A percentile compares a stretch with the other conserved stretches of the same genome.
These are phyloP conservation scores for Campaea margaritaria DNA, from an alignment of 2,888 invertebrate species.

Conservation along the genomic window DNA sequence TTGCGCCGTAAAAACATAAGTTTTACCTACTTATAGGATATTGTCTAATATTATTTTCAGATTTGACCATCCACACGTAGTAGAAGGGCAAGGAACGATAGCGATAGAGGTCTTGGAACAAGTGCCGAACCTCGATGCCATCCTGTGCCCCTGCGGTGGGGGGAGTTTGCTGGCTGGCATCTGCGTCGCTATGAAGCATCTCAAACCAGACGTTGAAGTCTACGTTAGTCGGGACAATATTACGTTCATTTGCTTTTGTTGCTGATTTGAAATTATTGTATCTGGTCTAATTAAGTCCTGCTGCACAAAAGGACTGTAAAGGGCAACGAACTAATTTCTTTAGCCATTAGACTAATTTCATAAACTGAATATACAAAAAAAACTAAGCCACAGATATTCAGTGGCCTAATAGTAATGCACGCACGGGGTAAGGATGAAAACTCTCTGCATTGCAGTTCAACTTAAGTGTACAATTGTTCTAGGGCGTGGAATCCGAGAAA, in stretches of 20 bases:
- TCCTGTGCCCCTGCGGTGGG: slow-evolving; percentile 95
- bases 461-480: slow-evolving; percentile 22
- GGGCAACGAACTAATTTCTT: too few relatives aligned
- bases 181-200: slow-evolving; percentile 93
- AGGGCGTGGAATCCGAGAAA: slow-evolving; percentile 76
- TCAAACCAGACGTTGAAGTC: slow-evolving; percentile 92
- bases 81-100: slow-evolving; percentile 97
- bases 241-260: too few relatives aligned
- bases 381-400: too few relatives aligned
- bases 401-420: too few relatives aligned
- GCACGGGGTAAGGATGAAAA: too few relatives aligned
- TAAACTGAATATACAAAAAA: too few relatives aligned
- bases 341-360: too few relatives aligned
- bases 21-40: neutral
- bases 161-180: slow-evolving; percentile 96
- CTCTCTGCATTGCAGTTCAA: neutral
- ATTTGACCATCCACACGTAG: slow-evolving; percentile 96
- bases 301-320: too few relatives aligned
- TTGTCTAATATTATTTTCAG: slow-evolving; percentile 72
- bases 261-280: too few relatives aligned
- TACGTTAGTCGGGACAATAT: slow-evolving; percentile 88
- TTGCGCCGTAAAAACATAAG: too few relatives aligned
- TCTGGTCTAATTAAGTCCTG: too few relatives aligned
- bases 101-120: slow-evolving; percentile 97
- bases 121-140: slow-evolving; percentile 93